Evolutionary conservation across 1,140 invertebrate species (phyloP), one percentile per base, ranked within the genome.

Genomic region (Periplaneta americana): DNA sequence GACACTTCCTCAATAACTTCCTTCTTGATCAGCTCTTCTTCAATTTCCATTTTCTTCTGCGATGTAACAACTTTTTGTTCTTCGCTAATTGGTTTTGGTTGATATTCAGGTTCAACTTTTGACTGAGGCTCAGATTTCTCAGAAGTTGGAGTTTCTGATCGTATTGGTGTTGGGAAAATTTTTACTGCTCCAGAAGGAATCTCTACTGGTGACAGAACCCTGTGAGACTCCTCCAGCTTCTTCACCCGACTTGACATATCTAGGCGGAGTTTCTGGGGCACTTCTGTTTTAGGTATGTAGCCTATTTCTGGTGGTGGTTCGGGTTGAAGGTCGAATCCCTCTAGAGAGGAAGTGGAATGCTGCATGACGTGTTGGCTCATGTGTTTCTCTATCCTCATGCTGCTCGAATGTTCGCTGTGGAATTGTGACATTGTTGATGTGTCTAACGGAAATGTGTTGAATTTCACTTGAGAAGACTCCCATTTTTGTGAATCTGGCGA

Each of bases 251-350:
- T 88, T 31, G 90, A 90, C 18, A 94, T 88, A 34, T 92, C 89
- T 78, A 92, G 91, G 83, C 88, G 88, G 36, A 81, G 82, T 75
- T 85, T 86, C 74, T 76, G 83, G 17, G 87, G 87, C 22, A 89
- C 89, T 82, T 85, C 85, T 15, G 85, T 83, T 84, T 92, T 93
- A 4, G 93, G 91, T 35, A 91, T 90, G 83, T 90, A 94, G 48
- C 91, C 91, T 31, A 94, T 93, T 87, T 94, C 92, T n/a, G 93
- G 93, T 15, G 93, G 93, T 34, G 93, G 92, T 85, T 93, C 94
- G 0, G 93, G 94, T 80, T 91, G 89, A 0, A 94, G 83, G 85
- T 91, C 90, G 66, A 94, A 90, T 82, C 91, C 90, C 74, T 87
- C 85, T 75, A 89, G 76, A 84, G 87, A 84, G 15, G 87, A 77